phyloP scores from a whole-genome alignment of 2,888 invertebrate genomes.

The Hemistola chrysoprasaria region DNA sequence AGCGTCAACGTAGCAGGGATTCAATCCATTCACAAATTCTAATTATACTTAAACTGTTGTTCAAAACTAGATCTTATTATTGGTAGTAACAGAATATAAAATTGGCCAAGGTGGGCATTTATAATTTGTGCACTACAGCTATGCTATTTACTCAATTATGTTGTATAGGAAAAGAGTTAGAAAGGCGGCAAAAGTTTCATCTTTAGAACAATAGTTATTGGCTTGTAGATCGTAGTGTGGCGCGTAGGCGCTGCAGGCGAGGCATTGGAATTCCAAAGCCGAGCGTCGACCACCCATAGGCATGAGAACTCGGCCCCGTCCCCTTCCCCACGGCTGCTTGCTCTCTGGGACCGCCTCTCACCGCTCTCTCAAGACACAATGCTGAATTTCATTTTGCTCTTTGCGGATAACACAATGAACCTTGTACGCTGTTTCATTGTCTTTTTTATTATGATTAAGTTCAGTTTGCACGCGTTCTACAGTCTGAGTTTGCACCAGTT shows the following conservation, averaged over 20 bases:
- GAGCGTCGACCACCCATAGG: constrained; percentile 80
- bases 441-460: constrained; percentile 25
- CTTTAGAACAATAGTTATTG: constrained; percentile 32
- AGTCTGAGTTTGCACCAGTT: neutral
- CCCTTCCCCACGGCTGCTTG: constrained; percentile 73
- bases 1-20: constrained; percentile 37
- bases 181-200: no score
- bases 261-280: constrained; percentile 80
- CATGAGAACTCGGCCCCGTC: constrained; percentile 76
- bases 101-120: no score
- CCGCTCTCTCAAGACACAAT: constrained; percentile 71
- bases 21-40: constrained; percentile 63
- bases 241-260: constrained; percentile 78
- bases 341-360: constrained; percentile 70
- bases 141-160: no score
- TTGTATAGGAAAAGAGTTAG: no score
- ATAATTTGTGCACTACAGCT: no score
- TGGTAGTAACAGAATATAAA: no score
- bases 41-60: no score
- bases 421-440: constrained; percentile 40
- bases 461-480: constrained; percentile 12
- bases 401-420: constrained; percentile 51
- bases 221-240: constrained; percentile 54
- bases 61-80: no score
- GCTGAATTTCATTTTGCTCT: constrained; percentile 77